These are phyloP conservation scores for Caracal caracal DNA, from an alignment of 2,113 vertebrate genomes.

Conservation along the genomic window DNA sequence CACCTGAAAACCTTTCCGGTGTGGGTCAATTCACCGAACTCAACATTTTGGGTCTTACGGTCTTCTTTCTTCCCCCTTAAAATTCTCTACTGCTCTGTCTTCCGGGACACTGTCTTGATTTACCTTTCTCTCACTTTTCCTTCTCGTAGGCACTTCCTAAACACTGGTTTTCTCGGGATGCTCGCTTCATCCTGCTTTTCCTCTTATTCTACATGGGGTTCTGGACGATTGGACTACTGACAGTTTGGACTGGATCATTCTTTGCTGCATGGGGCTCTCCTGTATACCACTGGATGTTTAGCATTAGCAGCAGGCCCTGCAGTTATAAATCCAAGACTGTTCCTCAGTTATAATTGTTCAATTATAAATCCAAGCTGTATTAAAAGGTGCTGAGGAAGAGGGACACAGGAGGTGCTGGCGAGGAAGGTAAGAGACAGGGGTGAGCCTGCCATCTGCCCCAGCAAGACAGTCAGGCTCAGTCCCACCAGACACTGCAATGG, in stretches of 20 bases:
- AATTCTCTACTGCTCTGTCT: not conserved
- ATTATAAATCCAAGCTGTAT: not conserved
- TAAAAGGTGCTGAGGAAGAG: not conserved
- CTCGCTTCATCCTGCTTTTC: not conserved
- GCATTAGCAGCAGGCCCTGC: not conserved
- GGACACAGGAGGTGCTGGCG: too few relatives aligned
- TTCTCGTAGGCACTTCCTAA: not conserved
- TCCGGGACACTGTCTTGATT: not conserved
- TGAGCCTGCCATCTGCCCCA: not conserved
- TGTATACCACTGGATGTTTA: accelerated
- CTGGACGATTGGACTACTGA: too few relatives aligned
- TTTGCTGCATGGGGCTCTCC: not conserved
- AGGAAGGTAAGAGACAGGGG: not conserved
- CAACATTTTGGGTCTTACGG: not conserved
- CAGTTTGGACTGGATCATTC: not conserved
- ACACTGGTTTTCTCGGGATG: not conserved
- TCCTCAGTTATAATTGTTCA: not conserved
- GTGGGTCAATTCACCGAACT: not conserved
- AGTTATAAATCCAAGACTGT: not conserved
- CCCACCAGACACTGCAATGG: not conserved
- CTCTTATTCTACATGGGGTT: not conserved
- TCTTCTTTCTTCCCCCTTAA: not conserved
- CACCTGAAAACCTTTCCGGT: not conserved
- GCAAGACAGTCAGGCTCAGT: not conserved
- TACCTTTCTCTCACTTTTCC: not conserved